These are phyloP conservation scores for Callocephalon fimbriatum DNA, from an alignment of 2,113 vertebrate species.

Conservation along the genomic window DNA sequence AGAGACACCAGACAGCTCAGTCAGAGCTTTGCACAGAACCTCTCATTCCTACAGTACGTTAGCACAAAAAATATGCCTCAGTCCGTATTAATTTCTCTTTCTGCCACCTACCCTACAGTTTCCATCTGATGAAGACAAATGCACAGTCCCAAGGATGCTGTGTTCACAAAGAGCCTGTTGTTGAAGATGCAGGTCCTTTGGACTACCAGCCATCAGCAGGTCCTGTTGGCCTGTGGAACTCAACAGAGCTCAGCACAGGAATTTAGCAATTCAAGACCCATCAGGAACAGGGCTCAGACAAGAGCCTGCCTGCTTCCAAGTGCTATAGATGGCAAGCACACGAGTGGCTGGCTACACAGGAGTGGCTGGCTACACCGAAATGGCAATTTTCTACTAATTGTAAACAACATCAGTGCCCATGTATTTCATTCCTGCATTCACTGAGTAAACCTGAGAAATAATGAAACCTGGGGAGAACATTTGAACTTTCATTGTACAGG, in stretches of 20 bases:
- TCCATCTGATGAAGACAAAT: neutral
- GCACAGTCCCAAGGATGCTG: neutral
- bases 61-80: neutral
- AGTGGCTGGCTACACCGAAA: neutral
- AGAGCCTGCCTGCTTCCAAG: neutral
- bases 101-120: neutral
- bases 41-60: neutral
- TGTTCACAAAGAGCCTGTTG: neutral
- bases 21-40: neutral
- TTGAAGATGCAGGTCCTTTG: neutral
- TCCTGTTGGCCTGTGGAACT: neutral
- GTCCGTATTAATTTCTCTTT: neutral
- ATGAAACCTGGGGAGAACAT: slow-evolving; percentile 16
- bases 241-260: neutral
- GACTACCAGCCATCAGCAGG: neutral
- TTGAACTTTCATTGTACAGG: slow-evolving; percentile 20
- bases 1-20: neutral
- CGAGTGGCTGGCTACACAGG: neutral
- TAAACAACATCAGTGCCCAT: neutral
- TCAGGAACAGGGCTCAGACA: neutral
- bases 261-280: neutral
- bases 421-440: neutral
- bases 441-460: slow-evolving; percentile 23
- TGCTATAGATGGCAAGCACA: neutral
- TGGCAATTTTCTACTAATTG: neutral